Evolutionary conservation across 2,113 vertebrate species (phyloP), one percentile per base, ranked within the genome.

Genomic region (Oncorhynchus masou): DNA sequence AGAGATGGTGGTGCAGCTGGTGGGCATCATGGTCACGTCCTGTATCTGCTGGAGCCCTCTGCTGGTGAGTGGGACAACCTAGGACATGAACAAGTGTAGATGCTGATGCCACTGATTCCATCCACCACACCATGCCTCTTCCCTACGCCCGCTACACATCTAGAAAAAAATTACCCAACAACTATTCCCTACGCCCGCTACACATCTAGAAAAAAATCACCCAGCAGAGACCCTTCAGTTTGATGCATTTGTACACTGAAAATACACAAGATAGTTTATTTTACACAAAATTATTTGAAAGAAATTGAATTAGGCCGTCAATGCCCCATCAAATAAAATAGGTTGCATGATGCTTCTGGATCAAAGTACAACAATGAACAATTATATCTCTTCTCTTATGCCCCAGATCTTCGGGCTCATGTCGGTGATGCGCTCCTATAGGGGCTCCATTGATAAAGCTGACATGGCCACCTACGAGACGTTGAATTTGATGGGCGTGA

Each of bases 1-100:
- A 67, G 96, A 97, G 90, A 97, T 97, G 95, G 93, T 97, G 88
- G 95, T 95, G 80, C 96, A 97, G 86, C 93, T 97, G 48, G 89
- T 96, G 62, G 96, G 95, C 65, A 96, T 97, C 90, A 96, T 95
- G 92, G 85, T 95, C 81, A 95, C 95, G 4, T 96, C 95, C 0
- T 96, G 95, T 72, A 92, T 97, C 84, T 96, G 95, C 88, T 97
- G 96, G 96, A 96, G 95, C 83, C 96, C 96, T 62, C 88, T 97
- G 82, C 89, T 96, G 95, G 96, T 97, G 86, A 93, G 95, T 90
- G 45, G 59, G 29, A 62, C 12, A 25, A 68, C 34, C 16, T 45
- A 16, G 27, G 20, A 22, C 8, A 16, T 11, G 9, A 45, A 45
- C 39, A 45, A 45, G 39, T 66, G 12, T 66, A 20, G 22, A 66